Evolutionary conservation across 2,113 vertebrate genomes (phyloP).

Genomic region (Grammomys surdaster): DNA sequence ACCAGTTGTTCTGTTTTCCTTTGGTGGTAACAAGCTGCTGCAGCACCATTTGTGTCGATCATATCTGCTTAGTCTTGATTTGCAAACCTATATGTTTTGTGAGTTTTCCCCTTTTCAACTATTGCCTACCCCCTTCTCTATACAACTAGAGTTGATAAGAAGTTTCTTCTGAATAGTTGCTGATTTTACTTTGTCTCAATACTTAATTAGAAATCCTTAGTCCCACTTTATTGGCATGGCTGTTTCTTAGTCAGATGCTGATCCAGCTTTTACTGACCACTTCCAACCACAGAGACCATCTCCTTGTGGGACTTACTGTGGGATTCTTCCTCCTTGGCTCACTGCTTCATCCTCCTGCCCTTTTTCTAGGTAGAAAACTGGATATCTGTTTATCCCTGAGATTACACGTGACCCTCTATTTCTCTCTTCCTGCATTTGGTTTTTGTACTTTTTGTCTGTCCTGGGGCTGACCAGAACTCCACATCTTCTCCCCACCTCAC

Average conservation of each 20-base stretch:
- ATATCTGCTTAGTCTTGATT: conserved; percentile 5
- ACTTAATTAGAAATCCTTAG: background rate
- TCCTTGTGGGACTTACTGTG: background rate
- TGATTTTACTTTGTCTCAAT: background rate
- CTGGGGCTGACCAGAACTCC: background rate
- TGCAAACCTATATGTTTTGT: background rate
- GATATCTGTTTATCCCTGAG: background rate
- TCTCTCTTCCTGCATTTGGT: background rate
- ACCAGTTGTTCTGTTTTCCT: background rate
- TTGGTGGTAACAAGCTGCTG: background rate
- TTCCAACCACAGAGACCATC: background rate
- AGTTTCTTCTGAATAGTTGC: conserved; percentile 28
- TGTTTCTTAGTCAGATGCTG: background rate
- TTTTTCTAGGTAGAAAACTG: conserved; percentile 38
- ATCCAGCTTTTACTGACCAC: background rate
- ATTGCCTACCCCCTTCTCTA: background rate
- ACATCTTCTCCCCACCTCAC: background rate
- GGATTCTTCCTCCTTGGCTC: background rate
- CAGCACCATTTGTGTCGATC: background rate
- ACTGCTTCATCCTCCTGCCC: background rate
- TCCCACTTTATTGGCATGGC: background rate
- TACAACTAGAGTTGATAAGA: background rate
- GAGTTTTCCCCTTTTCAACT: background rate
- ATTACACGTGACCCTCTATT: background rate
- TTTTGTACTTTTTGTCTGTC: background rate